These are phyloP conservation scores for Teleogryllus occipitalis DNA, from an alignment of 1,140 invertebrate species.

Conservation along the genomic window DNA sequence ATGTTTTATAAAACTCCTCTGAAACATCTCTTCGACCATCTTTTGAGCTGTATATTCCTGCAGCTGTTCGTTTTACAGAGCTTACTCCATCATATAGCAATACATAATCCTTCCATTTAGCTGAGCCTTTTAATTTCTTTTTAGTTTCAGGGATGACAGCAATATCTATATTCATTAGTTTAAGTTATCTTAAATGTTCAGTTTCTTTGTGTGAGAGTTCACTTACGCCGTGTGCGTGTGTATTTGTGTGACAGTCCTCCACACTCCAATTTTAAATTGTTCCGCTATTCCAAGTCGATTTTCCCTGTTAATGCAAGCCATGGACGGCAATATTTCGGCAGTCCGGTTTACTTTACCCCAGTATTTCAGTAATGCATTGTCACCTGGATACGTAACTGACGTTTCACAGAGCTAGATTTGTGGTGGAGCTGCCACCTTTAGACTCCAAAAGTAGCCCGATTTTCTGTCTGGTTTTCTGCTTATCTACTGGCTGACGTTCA, in stretches of 20 bases:
- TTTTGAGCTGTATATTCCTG: not conserved
- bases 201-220: not conserved
- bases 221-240: no score
- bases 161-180: not conserved
- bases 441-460: no score
- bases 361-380: no score
- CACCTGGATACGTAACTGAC: no score
- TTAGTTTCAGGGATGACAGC: not conserved
- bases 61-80: not conserved
- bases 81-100: not conserved
- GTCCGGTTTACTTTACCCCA: not conserved
- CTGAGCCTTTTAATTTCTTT: not conserved
- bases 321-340: not conserved
- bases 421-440: no score
- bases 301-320: not conserved
- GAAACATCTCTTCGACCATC: not conserved
- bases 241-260: no score
- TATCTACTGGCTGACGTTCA: no score
- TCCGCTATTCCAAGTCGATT: not conserved
- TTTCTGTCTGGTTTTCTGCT: no score
- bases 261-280: not conserved
- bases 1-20: not conserved
- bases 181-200: not conserved
- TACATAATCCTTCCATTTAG: not conserved
- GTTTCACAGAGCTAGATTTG: no score